These are phyloP conservation scores for Copidosoma floridanum DNA, from an alignment of 1,140 invertebrate species.

Conservation along the genomic window DNA sequence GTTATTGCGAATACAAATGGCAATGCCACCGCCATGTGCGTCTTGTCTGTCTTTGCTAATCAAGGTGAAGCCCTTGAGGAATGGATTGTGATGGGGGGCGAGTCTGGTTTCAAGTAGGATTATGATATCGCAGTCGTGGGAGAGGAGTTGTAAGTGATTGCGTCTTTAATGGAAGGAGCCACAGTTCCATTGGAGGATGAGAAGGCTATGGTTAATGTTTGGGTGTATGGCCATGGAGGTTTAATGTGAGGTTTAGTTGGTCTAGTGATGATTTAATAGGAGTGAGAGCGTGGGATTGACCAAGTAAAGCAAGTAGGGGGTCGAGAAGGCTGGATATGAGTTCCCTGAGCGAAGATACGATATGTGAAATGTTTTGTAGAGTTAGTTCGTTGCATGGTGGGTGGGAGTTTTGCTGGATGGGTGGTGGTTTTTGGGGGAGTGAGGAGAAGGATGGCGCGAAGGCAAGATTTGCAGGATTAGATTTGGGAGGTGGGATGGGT, in stretches of 20 bases:
- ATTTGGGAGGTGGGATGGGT: too few relatives aligned
- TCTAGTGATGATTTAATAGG: too few relatives aligned
- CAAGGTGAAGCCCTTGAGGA: not conserved
- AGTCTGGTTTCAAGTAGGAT: not conserved
- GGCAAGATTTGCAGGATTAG: too few relatives aligned
- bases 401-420: too few relatives aligned
- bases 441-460: too few relatives aligned
- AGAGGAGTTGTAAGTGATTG: not conserved
- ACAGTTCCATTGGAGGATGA: conserved; percentile 13
- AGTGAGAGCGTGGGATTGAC: too few relatives aligned
- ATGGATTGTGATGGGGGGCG: not conserved
- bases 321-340: too few relatives aligned
- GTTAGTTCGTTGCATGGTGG: too few relatives aligned
- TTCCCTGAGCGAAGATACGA: too few relatives aligned
- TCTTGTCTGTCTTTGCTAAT: not conserved
- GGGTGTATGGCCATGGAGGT: not conserved
- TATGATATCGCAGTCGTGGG: not conserved
- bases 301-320: too few relatives aligned
- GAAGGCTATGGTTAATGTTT: not conserved
- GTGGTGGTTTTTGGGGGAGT: too few relatives aligned
- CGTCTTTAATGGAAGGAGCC: not conserved
- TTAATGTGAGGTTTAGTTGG: not conserved
- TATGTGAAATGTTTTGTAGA: too few relatives aligned
- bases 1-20: not conserved
- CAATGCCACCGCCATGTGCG: not conserved